phyloP scores from a whole-genome alignment of 1,140 invertebrate species.

The Adelges cooleyi region DNA sequence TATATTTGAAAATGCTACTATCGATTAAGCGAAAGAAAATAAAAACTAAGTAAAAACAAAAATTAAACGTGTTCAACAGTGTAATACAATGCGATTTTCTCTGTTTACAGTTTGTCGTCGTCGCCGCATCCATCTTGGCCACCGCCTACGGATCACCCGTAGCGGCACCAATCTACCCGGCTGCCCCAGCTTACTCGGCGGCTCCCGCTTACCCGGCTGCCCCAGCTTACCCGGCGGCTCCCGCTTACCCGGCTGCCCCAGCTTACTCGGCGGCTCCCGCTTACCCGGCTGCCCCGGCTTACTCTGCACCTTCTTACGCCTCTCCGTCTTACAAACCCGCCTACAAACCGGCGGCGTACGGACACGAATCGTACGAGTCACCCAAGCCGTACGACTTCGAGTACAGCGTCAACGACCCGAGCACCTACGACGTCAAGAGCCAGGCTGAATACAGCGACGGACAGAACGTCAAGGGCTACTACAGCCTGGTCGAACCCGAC shows the following conservation, averaged over 20 bases:
- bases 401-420: constrained; percentile 40
- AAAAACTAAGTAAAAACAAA: too few relatives aligned
- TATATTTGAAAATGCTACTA: too few relatives aligned
- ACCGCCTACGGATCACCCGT: constrained; percentile 38
- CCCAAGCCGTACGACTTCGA: constrained; percentile 18
- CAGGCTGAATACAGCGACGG: constrained; percentile 42
- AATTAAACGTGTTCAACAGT: too few relatives aligned
- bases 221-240: constrained; percentile 13
- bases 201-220: constrained; percentile 24
- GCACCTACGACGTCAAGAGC: constrained; percentile 43
- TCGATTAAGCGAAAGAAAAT: too few relatives aligned
- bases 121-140: constrained; percentile 40
- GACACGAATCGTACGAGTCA: constrained; percentile 15
- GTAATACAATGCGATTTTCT: background rate
- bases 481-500: constrained; percentile 41
- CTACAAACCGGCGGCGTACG: constrained; percentile 27
- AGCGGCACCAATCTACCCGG: constrained; percentile 29
- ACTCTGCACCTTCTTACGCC: constrained; percentile 29
- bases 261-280: background rate
- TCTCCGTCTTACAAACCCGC: constrained; percentile 29
- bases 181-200: constrained; percentile 22
- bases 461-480: constrained; percentile 41
- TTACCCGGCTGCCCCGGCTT: constrained; percentile 25
- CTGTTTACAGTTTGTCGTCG: constrained; percentile 39
- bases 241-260: constrained; percentile 26